Evolutionary conservation across 2,113 vertebrate species (phyloP).

Genomic region (Fukomys damarensis): DNA sequence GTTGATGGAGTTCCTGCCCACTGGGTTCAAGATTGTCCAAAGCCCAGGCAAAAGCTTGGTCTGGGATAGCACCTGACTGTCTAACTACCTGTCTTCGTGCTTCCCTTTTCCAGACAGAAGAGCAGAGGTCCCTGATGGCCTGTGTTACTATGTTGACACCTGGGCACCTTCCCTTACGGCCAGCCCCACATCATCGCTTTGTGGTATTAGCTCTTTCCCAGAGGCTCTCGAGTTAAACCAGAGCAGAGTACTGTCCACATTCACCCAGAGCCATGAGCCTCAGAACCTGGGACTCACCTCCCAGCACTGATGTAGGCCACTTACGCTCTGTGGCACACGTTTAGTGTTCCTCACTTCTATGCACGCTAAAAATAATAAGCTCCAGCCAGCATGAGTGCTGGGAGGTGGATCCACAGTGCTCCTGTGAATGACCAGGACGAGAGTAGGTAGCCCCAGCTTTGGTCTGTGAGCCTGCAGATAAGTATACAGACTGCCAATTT

Average conservation of each 20-base stretch:
- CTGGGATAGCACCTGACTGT: neutral
- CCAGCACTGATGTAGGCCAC: neutral
- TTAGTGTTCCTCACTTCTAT: neutral
- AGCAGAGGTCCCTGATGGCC: neutral
- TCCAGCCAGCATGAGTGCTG: neutral
- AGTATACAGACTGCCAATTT: neutral
- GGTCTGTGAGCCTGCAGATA: neutral
- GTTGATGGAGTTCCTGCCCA: neutral
- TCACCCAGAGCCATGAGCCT: neutral
- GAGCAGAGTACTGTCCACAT: neutral
- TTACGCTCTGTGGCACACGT: neutral
- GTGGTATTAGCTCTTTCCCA: neutral
- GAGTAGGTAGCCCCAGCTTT: neutral
- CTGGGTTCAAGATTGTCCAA: neutral
- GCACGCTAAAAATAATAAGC: neutral
- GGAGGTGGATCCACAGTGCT: neutral
- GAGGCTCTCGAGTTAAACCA: neutral
- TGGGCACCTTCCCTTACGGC: neutral
- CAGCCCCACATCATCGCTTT: neutral
- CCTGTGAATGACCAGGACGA: neutral
- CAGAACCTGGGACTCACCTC: neutral
- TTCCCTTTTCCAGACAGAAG: conserved; percentile 6
- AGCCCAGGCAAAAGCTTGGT: neutral
- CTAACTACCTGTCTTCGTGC: neutral
- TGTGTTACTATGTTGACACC: neutral